Conservation (phyloP, 1,140 invertebrate genomes). For the Cydia strobilella region DNA sequence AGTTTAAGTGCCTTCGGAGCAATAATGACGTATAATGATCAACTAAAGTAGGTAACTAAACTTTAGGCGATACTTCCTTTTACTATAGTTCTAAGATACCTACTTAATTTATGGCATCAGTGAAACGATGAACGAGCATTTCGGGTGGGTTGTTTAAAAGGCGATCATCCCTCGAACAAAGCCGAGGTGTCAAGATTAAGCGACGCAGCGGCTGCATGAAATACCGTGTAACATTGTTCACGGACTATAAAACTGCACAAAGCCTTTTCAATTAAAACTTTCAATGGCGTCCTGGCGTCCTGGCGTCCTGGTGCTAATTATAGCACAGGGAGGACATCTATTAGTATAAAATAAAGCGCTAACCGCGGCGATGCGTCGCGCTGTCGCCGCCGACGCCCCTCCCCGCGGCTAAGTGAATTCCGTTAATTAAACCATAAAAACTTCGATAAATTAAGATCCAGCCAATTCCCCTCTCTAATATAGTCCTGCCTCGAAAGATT, state of each 20-base stretch:
- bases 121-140: slow-evolving; percentile 10
- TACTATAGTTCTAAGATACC: background rate
- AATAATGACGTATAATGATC: no score
- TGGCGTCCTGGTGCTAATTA: slow-evolving; percentile 41
- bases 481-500: slow-evolving; percentile 71
- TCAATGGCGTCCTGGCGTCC: slow-evolving; percentile 69
- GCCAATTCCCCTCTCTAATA: slow-evolving; percentile 79
- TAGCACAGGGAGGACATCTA: slow-evolving; percentile 64
- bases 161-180: slow-evolving; percentile 29
- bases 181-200: slow-evolving; percentile 52
- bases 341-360: slow-evolving; percentile 73
- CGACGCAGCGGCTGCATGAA: slow-evolving; percentile 37
- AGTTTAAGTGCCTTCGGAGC: background rate
- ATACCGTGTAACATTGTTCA: slow-evolving; percentile 67
- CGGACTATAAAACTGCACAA: slow-evolving; percentile 74
- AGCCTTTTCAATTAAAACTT: slow-evolving; percentile 79
- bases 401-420: slow-evolving; percentile 79
- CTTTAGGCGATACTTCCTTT: no score
- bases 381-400: slow-evolving; percentile 45
- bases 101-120: background rate
- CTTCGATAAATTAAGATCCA: slow-evolving; percentile 81
- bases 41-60: background rate
- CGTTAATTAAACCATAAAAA: slow-evolving; percentile 82
- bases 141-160: slow-evolving; percentile 19
- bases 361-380: slow-evolving; percentile 60